A percentile compares a stretch with the other conserved stretches of the same genome.
phyloP scores from a whole-genome alignment of 30 jellyfish, hydroid and myxozoan species.

The Turritopsis dohrnii region DNA sequence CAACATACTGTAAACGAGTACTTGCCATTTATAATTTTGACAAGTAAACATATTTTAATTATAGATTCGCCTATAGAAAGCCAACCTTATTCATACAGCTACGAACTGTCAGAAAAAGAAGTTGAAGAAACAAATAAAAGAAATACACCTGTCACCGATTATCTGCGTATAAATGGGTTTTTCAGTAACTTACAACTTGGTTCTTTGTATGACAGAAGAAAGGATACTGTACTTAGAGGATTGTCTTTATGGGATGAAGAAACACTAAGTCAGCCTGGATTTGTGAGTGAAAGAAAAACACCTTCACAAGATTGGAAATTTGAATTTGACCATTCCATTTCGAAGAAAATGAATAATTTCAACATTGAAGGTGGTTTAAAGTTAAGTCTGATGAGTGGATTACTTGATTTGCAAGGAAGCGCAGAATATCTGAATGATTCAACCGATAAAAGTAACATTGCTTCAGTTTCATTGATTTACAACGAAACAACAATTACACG shows the following conservation, averaged over 20 bases:
- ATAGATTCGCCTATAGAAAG: too few species aligned
- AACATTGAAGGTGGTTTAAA: slow-evolving; percentile 12
- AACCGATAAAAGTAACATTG: too few species aligned
- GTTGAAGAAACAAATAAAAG: too few species aligned
- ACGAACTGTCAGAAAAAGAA: too few species aligned
- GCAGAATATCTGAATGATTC: slow-evolving; percentile 24
- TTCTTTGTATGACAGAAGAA: slow-evolving; percentile 26
- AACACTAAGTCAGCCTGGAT: neutral
- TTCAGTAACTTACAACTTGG: slow-evolving; percentile 4
- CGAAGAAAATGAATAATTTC: neutral
- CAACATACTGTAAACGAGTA: too few species aligned
- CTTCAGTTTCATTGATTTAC: too few species aligned
- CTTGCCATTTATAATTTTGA: too few species aligned
- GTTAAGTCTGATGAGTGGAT: slow-evolving; percentile 11
- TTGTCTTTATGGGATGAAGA: slow-evolving; percentile 25
- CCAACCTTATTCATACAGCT: too few species aligned
- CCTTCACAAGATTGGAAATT: neutral
- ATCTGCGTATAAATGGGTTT: neutral
- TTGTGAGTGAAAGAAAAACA: neutral
- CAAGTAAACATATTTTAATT: too few species aligned
- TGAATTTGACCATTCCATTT: slow-evolving; percentile 5
- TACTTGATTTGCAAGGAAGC: slow-evolving; percentile 11
- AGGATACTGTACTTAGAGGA: slow-evolving; percentile 12
- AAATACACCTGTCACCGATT: neutral
- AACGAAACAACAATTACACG: slow-evolving; percentile 2